A percentile compares a stretch with the other conserved stretches of the same genome.
These are phyloP conservation scores for Eonycteris spelaea DNA, from an alignment of 2,113 vertebrate genomes.

Conservation along the genomic window DNA sequence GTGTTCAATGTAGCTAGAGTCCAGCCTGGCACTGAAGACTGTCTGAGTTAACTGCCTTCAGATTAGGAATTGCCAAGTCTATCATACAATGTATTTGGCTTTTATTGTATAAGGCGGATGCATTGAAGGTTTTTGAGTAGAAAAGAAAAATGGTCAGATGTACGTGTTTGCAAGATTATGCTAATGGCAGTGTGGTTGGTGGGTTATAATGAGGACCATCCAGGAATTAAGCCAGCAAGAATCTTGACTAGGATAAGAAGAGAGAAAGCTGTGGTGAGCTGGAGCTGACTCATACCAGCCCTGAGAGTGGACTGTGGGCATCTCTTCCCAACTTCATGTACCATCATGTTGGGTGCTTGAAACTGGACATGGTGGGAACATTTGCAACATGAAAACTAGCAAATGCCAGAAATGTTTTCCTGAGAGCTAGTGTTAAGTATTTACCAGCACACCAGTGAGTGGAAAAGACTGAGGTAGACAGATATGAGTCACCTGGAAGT, in stretches of 20 bases:
- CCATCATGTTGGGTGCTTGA: not conserved
- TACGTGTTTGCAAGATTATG: not conserved
- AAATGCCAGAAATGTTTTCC: not conserved
- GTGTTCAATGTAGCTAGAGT: not conserved
- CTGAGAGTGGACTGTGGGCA: not conserved
- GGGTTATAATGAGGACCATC: not conserved
- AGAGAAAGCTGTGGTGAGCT: not conserved
- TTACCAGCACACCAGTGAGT: not conserved
- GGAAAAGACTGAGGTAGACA: not conserved
- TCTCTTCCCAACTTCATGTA: not conserved
- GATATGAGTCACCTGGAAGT: not conserved
- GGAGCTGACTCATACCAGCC: not conserved
- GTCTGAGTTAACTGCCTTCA: not conserved
- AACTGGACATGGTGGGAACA: not conserved
- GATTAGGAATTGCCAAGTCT: not conserved
- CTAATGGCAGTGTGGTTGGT: not conserved
- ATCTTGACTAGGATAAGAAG: not conserved
- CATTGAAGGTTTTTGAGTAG: not conserved
- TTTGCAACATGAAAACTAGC: not conserved
- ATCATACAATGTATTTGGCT: not conserved
- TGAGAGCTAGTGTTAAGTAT: not conserved
- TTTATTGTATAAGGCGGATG: not conserved
- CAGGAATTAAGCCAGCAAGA: not conserved
- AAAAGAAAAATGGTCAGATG: not conserved
- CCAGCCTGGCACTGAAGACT: not conserved